phyloP scores from a whole-genome alignment of 2,113 vertebrate species.

The Peromyscus maniculatus region DNA sequence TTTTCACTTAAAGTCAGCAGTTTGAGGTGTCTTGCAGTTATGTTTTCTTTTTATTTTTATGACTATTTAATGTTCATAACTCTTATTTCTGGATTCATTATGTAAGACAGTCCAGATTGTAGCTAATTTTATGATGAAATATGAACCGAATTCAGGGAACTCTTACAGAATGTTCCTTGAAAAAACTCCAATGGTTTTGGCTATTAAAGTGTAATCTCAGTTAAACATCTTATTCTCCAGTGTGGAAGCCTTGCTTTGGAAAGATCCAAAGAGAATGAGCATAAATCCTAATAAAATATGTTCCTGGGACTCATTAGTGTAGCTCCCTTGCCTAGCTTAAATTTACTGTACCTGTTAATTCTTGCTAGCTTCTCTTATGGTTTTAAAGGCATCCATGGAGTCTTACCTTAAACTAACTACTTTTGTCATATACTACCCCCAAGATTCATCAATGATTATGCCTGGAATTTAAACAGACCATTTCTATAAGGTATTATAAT shows the following conservation, averaged over 20 bases:
- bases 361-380: not conserved
- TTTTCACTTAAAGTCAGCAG: not conserved
- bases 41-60: constrained; percentile 55
- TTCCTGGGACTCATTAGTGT: constrained; percentile 62
- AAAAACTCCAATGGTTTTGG: not conserved
- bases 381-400: constrained; percentile 17
- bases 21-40: not conserved
- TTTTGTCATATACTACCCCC: not conserved
- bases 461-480: not conserved
- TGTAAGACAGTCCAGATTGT: not conserved
- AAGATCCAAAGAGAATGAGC: constrained; percentile 20
- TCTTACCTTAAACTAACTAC: constrained; percentile 1
- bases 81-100: constrained; percentile 25
- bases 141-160: constrained; percentile 31
- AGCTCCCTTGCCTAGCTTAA: constrained; percentile 26
- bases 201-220: constrained; percentile 43
- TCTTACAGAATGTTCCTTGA: not conserved
- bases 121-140: constrained; percentile 52
- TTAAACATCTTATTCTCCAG: constrained; percentile 57
- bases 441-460: constrained; percentile 16
- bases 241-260: constrained; percentile 32
- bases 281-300: constrained; percentile 62
- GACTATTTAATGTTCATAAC: not conserved
- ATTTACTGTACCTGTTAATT: constrained; percentile 55
- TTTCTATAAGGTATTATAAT: constrained; percentile 45